phyloP scores from a whole-genome alignment of 2,888 invertebrate genomes.

The Drosophila vallismaia region DNA sequence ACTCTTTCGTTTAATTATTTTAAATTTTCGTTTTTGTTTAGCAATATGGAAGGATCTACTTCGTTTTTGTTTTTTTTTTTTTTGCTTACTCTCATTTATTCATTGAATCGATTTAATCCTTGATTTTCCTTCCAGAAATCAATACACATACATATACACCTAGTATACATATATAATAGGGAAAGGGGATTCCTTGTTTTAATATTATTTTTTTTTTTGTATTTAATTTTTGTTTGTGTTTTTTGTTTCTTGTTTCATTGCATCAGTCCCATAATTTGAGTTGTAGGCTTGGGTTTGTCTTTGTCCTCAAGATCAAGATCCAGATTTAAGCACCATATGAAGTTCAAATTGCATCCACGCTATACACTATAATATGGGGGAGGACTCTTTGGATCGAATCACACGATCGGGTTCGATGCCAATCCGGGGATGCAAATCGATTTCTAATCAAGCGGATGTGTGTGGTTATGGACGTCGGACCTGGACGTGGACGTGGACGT shows the following conservation, averaged over 20 bases:
- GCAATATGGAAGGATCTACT: conserved; percentile 53
- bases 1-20: conserved; percentile 14
- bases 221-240: conserved; percentile 2
- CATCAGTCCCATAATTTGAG: conserved; percentile 77
- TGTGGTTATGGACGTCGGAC: not conserved
- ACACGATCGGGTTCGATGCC: not conserved
- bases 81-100: not conserved
- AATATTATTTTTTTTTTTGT: conserved; percentile 2
- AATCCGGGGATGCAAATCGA: conserved; percentile 18
- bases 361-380: conserved; percentile 24
- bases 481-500: not conserved
- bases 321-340: conserved; percentile 72
- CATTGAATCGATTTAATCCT: conserved; percentile 14
- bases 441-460: conserved; percentile 11
- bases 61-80: conserved; percentile 30
- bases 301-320: conserved; percentile 61
- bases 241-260: conserved; percentile 47
- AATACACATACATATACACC: conserved; percentile 28
- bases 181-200: conserved; percentile 8
- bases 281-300: conserved; percentile 55
- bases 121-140: conserved; percentile 14
- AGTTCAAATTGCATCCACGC: conserved; percentile 46
- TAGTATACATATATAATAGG: conserved; percentile 21
- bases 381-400: not conserved
- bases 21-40: conserved; percentile 7